A percentile compares a stretch with the other conserved stretches of the same genome.
Conservation (phyloP, 2,113 vertebrate species). For the Chaetops frenatus region DNA sequence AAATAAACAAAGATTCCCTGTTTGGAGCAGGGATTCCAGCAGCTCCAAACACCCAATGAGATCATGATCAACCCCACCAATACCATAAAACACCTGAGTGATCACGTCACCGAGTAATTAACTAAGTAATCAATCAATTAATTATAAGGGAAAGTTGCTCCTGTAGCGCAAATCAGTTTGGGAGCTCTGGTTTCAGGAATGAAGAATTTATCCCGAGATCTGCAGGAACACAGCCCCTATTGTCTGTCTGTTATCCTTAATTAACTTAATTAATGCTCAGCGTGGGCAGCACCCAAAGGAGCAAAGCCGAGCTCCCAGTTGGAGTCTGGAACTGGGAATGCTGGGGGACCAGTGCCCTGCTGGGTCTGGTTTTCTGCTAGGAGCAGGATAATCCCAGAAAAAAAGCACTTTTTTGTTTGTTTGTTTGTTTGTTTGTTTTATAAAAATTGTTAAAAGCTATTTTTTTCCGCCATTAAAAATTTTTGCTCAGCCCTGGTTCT, state of each 20-base stretch:
- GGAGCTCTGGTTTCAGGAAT: slow-evolving; percentile 47
- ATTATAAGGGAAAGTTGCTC: slow-evolving; percentile 55
- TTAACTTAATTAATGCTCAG: slow-evolving; percentile 18
- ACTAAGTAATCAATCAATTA: slow-evolving; percentile 60
- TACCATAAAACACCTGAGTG: background rate
- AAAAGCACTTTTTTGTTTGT: background rate
- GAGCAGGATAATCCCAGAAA: background rate
- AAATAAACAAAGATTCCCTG: accelerated
- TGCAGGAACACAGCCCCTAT: background rate
- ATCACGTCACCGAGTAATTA: slow-evolving; percentile 27
- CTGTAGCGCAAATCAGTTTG: slow-evolving; percentile 15
- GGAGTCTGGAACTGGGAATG: background rate
- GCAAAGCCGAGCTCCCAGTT: background rate
- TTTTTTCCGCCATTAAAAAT: background rate
- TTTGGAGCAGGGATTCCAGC: background rate
- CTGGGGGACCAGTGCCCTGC: background rate
- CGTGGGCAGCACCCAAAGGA: background rate
- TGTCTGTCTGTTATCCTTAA: slow-evolving; percentile 38
- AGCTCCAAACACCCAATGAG: background rate
- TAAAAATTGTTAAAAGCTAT: background rate
- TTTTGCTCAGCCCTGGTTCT: background rate
- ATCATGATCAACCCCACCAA: background rate
- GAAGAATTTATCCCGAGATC: background rate
- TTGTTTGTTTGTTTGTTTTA: background rate
- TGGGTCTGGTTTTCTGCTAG: background rate